Conservation (phyloP, 2,888 invertebrate species). For the Hoplodrina ambigua region DNA sequence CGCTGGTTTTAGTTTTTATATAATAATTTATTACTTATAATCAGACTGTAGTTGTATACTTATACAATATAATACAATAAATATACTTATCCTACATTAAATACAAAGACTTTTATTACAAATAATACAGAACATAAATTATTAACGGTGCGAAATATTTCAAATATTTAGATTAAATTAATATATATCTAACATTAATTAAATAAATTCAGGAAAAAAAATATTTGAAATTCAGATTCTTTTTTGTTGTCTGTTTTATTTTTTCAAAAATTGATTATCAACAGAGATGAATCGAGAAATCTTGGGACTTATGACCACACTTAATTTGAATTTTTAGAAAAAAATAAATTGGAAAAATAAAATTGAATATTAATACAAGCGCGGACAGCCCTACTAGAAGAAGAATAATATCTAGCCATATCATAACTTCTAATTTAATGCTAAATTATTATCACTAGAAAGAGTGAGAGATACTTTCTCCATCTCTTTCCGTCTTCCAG, state of each 20-base stretch:
- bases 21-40: conserved; percentile 23
- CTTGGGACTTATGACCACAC: conserved; percentile 43
- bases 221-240: conserved; percentile 45
- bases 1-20: conserved; percentile 33
- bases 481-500: conserved; percentile 36
- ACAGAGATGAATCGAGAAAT: conserved; percentile 33
- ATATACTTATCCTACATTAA: conserved; percentile 34
- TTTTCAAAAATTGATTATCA: conserved; percentile 32
- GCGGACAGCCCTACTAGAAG: conserved; percentile 51
- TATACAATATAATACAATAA: conserved; percentile 12
- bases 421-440: conserved; percentile 4
- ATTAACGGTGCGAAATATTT: conserved; percentile 42
- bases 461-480: neutral
- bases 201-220: conserved; percentile 5
- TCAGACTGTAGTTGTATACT: conserved; percentile 33
- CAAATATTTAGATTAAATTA: conserved; percentile 28
- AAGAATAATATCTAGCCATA: conserved; percentile 30
- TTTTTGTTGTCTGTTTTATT: conserved; percentile 26
- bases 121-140: conserved; percentile 5
- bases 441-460: conserved; percentile 30
- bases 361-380: neutral
- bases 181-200: conserved; percentile 2
- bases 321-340: neutral
- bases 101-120: conserved; percentile 12
- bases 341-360: neutral